Evolutionary conservation across 2,888 invertebrate species (phyloP), one percentile per base, ranked within the genome.

Genomic region (Rhagophthalmus giganteus): DNA sequence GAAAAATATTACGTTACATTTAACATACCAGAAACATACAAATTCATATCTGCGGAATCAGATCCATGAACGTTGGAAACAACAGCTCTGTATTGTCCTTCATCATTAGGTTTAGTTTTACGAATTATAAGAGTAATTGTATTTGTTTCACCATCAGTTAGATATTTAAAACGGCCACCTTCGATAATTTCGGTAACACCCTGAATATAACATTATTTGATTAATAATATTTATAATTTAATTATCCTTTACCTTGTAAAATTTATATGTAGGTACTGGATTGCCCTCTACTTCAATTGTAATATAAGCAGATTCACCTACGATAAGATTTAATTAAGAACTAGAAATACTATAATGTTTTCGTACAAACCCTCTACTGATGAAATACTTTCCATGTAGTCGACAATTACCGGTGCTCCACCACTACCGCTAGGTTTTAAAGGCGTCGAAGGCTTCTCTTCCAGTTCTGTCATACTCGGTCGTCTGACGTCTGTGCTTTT

Each of bases 81-180:
- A 60, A 92, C 87, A 68, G 96, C 82, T 73, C 88, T 93, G 79
- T 96, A 99, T 78, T 90, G 91, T 41, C 94, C 94, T 78, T 98
- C 97, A 85, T 99, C 99, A 68, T 92, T 91, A 33, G 94, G 91
- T 72, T 96, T 94, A 61, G 94, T 87, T 80, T 98, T 98, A 65
- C 93, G 86, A 80, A 99, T 94, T 73, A 94, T 94, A 55, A 99
- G 81, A 27, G 94, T 94, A 64, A 97, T 90, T 49, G 89, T 86
- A 71, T 93, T 94, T 51, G 87, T 88, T 66, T 94, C 92, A 35
- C 95, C 92, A 76, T 98, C 97, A 26, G 97, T 96, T 65, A 93
- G 80, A 73, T 93, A 90, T 74, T 94, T 95, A 78, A 94, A 96
- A 55, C 96, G 86, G 61, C 97, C 98, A 61, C 95, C 94, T 76